phyloP scores from a whole-genome alignment of 2,888 invertebrate genomes.

The Melieria picta region DNA sequence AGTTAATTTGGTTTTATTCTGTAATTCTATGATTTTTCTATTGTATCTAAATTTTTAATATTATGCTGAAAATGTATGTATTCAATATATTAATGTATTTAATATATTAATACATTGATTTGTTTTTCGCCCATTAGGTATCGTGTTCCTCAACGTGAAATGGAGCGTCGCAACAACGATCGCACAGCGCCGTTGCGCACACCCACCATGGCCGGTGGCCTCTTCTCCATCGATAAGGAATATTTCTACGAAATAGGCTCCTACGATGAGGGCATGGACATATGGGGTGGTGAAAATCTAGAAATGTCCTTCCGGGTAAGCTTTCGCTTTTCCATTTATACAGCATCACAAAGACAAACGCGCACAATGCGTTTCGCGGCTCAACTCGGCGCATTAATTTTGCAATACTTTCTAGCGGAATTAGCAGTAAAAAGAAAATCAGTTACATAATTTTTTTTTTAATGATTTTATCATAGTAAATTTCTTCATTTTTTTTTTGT shows the following conservation, averaged over 20 bases:
- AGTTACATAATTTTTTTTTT: not conserved
- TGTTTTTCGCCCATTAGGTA: constrained; percentile 74
- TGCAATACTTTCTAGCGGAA: not conserved
- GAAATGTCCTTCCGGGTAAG: constrained; percentile 69
- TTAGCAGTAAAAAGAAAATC: not conserved
- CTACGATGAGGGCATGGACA: constrained; percentile 99
- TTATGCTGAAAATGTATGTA: too few relatives aligned
- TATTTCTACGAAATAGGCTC: constrained; percentile 98
- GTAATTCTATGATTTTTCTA: too few relatives aligned
- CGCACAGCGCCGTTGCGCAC: constrained; percentile 92
- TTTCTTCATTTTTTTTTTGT: constrained; percentile 34
- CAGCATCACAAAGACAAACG: not conserved
- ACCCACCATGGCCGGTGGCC: constrained; percentile 98
- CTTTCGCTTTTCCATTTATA: constrained; percentile 16
- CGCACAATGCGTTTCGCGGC: not conserved
- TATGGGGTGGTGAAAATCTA: constrained; percentile 84
- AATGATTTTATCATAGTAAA: constrained; percentile 31
- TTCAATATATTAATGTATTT: too few relatives aligned
- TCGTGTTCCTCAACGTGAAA: constrained; percentile 96
- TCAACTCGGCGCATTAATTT: constrained; percentile 3
- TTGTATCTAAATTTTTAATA: too few relatives aligned
- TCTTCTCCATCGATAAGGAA: constrained; percentile 93
- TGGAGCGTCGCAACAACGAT: constrained; percentile 92
- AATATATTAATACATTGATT: too few relatives aligned
- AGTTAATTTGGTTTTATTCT: too few relatives aligned